These are phyloP conservation scores for Myotis lucifugus DNA, from an alignment of 2,113 vertebrate genomes.

Conservation along the genomic window DNA sequence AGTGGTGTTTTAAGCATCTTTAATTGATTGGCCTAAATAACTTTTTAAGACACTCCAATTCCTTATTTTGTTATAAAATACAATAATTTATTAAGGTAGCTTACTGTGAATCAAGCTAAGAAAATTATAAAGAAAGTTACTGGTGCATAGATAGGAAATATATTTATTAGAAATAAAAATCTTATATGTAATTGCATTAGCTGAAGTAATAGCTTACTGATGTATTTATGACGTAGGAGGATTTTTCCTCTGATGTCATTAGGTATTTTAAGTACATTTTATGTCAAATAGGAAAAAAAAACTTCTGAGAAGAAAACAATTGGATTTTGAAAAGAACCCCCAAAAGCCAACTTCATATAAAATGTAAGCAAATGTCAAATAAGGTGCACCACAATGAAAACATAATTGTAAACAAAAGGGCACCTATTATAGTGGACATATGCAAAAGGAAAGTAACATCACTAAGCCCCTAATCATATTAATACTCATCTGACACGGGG, in stretches of 20 bases:
- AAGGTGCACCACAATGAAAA: neutral
- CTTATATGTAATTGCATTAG: conserved; percentile 1
- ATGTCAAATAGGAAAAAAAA: neutral
- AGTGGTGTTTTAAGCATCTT: neutral
- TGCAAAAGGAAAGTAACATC: neutral
- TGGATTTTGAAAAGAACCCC: neutral
- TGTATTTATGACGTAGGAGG: neutral
- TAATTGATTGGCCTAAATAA: neutral
- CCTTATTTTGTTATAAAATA: conserved; percentile 6
- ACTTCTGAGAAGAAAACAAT: neutral
- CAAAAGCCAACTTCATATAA: neutral
- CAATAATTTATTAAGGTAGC: neutral
- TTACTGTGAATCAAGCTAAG: neutral
- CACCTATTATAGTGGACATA: neutral
- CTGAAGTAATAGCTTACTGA: neutral
- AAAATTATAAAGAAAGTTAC: neutral
- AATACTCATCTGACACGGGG: neutral
- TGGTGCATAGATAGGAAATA: neutral
- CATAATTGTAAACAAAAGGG: neutral
- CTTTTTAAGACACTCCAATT: neutral
- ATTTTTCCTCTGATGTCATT: neutral
- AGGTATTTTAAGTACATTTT: conserved; percentile 2
- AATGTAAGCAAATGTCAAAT: neutral
- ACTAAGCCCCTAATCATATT: neutral
- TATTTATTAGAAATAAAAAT: conserved; percentile 3